phyloP scores from a whole-genome alignment of 2,888 invertebrate species.

The Altica lythri region DNA sequence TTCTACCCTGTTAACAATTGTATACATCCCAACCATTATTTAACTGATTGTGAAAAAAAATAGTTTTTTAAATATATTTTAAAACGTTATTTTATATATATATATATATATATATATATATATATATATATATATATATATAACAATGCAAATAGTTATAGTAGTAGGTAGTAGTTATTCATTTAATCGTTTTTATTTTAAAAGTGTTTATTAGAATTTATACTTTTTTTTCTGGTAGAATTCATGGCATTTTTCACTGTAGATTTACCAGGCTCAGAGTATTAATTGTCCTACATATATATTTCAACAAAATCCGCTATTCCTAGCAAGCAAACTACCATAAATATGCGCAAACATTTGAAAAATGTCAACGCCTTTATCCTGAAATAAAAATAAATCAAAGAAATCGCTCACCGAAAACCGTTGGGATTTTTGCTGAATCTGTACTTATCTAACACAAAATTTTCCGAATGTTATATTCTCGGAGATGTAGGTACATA shows the following conservation, averaged over 20 bases:
- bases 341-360: slow-evolving; percentile 30
- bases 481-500: no score
- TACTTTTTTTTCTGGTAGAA: slow-evolving; percentile 6
- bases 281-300: slow-evolving; percentile 23
- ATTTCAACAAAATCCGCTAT: slow-evolving; percentile 23
- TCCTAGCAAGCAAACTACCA: slow-evolving; percentile 24
- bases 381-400: slow-evolving; percentile 32
- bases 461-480: slow-evolving; percentile 20
- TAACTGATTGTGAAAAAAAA: no score
- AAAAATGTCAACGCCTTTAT: slow-evolving; percentile 30
- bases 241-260: slow-evolving; percentile 12
- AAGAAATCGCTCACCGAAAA: slow-evolving; percentile 26
- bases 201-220: no score
- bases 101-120: no score
- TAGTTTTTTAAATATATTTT: no score
- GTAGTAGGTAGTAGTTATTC: no score
- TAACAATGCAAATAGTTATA: no score
- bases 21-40: no score
- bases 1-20: no score
- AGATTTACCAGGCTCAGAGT: slow-evolving; percentile 15
- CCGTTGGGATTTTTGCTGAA: slow-evolving; percentile 27
- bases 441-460: slow-evolving; percentile 28
- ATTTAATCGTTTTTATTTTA: no score
- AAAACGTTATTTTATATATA: no score
- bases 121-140: no score